phyloP scores from a whole-genome alignment of 2,113 vertebrate species.

The Tylochromis polylepis region DNA sequence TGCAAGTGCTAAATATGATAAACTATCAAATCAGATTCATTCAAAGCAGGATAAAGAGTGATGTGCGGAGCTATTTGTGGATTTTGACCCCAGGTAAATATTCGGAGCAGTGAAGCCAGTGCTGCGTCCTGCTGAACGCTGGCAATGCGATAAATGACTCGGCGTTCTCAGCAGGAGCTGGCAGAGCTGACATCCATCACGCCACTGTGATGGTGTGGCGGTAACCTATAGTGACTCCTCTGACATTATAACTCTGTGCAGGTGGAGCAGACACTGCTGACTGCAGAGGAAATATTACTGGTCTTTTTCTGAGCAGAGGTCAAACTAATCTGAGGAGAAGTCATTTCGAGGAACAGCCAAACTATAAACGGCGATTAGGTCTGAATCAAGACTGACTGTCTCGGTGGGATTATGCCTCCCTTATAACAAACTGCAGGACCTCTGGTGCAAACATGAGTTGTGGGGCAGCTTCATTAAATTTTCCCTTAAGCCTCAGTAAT shows the following conservation, averaged over 20 bases:
- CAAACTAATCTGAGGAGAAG: not conserved
- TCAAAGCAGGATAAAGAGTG: not conserved
- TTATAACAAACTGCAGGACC: not conserved
- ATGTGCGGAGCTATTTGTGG: constrained; percentile 1
- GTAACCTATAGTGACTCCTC: constrained; percentile 10
- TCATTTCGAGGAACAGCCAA: not conserved
- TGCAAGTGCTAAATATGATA: not conserved
- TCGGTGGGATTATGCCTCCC: not conserved
- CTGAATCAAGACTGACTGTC: not conserved
- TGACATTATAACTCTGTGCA: constrained; percentile 3
- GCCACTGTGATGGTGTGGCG: not conserved
- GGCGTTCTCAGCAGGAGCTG: constrained; percentile 33
- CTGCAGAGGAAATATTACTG: not conserved
- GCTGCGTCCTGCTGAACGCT: constrained; percentile 25
- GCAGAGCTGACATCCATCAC: constrained; percentile 43
- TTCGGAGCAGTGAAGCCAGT: not conserved
- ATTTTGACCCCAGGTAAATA: constrained; percentile 39
- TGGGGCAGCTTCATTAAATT: not conserved
- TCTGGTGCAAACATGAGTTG: not conserved
- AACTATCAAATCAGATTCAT: not conserved
- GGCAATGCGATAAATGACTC: constrained; percentile 56
- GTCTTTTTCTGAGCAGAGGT: not conserved
- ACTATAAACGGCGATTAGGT: not conserved
- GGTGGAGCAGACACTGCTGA: constrained; percentile 19
- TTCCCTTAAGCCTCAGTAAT: not conserved